These are phyloP conservation scores for Melanerpes formicivorus DNA, from an alignment of 2,113 vertebrate genomes.

Conservation along the genomic window DNA sequence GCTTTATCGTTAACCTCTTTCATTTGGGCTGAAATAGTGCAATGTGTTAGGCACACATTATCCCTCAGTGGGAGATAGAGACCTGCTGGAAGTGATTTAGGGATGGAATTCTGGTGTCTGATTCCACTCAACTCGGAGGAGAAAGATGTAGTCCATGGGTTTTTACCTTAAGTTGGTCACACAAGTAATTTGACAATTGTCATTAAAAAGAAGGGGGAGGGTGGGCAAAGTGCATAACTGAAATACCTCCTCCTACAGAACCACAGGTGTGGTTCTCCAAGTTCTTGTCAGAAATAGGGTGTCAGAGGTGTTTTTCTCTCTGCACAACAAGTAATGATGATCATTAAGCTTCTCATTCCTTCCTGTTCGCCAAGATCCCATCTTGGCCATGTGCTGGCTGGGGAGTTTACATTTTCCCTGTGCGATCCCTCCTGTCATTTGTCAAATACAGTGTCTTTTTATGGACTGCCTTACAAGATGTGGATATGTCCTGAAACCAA, in stretches of 20 bases:
- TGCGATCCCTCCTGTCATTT: neutral
- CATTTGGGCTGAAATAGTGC: constrained; percentile 7
- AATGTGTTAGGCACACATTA: constrained; percentile 5
- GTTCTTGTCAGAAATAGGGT: neutral
- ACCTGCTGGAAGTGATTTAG: neutral
- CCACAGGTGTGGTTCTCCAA: rapidly evolving
- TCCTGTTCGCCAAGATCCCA: rapidly evolving
- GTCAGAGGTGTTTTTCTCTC: neutral
- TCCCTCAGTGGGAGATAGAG: neutral
- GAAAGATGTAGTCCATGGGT: neutral
- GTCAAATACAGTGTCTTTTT: neutral
- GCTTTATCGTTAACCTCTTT: constrained; percentile 70
- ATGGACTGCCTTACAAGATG: neutral
- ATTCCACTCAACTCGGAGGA: neutral
- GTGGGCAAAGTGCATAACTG: neutral
- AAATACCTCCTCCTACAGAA: neutral
- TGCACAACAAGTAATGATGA: neutral
- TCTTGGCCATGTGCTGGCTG: neutral
- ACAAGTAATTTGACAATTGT: neutral
- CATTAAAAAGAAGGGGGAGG: neutral
- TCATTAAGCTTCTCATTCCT: neutral
- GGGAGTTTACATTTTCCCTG: neutral
- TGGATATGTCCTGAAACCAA: neutral
- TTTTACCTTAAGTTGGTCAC: neutral
- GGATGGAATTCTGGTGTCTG: neutral